Evolutionary conservation across 1,140 invertebrate species (phyloP), one percentile per base, ranked within the genome.

Genomic region (Bombus confusus): DNA sequence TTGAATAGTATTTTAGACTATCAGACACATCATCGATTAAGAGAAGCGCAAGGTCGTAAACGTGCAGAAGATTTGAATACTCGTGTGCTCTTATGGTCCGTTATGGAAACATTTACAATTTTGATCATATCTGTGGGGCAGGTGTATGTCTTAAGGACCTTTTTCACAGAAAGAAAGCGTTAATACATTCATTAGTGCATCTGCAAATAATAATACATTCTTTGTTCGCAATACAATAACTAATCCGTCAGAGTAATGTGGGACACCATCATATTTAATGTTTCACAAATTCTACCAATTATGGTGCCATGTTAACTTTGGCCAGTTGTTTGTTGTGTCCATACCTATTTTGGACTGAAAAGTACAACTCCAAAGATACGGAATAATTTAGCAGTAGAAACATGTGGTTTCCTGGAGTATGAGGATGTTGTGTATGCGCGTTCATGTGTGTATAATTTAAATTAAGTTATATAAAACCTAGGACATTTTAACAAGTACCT

Each of bases 21-120:
- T 91, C 99, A 99, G 96, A 99, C 99, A 10, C 99, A 99, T 95
- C 98, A 99, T 95, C 96, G 98, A 76, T 95, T 99, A 83, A 96
- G 98, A 72, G 99, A 99, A 96, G 97, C 99, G 12, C 98, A 99
- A 93, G 97, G 98, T 52, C 97, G 99, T 64, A 98, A 99, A 93
- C 96, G 98, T 73, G 99, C 99, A 1, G 99, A 99, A 95, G 98
- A 99, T 94, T 95, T 99, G 18, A 99, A 99, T 92, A 97, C 98
- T 93, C 96, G 98, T 88, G 99, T 99, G 1, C 96, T 98, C 88
- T 97, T 97, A 95, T 99, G 99, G 98, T 99, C 99, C 0, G 94
- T 98, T 13, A 96, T 98, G 77, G 98, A 99, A 95, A 98, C 98
- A 39, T 84, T 97, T 1, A 97, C 98, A 43, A 97, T 99, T 87